Evolutionary conservation across 2,797 vertebrate species (phyloP), one percentile per base, ranked within the genome.

Genomic region (Aplochiton taeniatus): DNA sequence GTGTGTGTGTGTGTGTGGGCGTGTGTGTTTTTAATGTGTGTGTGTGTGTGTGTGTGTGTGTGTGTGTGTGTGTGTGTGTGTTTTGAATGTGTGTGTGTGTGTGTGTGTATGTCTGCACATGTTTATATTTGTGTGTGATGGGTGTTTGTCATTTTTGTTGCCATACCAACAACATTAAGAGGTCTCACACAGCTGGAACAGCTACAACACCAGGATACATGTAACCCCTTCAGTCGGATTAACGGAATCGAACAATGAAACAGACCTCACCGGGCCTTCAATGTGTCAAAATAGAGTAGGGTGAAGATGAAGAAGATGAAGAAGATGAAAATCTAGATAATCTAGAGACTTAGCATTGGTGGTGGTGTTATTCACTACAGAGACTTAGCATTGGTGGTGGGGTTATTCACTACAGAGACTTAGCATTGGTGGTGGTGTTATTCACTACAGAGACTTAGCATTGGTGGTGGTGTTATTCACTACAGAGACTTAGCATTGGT

Each of bases 101-200:
- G 72, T 80, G 75, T 73, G 81, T 80, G 14, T 20, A 46, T 61
- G 58, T 18, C 16, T 48, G 80, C 79, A 80, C 87, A 83, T 87
- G 83, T 84, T 81, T 80, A 66, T 69, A 77, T 72, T 75, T 57
- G 68, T 80, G 82, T 78, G 72, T 67, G 60, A 72, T 72, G 79
- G 82, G 85, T 85, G 80, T 88, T 88, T 83, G 75, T 81, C 80
- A 83, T 66, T 86, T 87, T 84, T 67, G 31, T 85, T 89, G 86
- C 86, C 88, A 87, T 84, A 85, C 87, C 89, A 89, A 88, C 86
- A 88, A 84, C 83, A 89, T 89, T 87, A 87, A 89, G 75, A 81
- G 73, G 81, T 85, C 75, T 75, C 79, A 82, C 86, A 86, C 85
- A 88, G 88, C 87, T 87, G 84, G 87, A 82, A 87, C 72, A 84